Conservation (phyloP, 1,140 invertebrate species). For the Tetranychus urticae region DNA sequence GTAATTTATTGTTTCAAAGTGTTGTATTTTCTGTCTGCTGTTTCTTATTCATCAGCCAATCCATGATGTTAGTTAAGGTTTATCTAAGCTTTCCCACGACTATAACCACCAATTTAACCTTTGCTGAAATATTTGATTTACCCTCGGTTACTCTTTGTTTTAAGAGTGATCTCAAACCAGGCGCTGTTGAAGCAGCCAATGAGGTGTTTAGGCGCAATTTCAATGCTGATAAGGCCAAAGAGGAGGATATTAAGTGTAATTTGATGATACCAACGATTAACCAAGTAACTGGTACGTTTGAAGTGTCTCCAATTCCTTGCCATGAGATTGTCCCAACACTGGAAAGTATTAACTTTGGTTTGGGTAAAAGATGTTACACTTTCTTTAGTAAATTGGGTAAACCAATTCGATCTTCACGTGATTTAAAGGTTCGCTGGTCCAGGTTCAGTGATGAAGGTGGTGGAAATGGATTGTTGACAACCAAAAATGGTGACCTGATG, state of each 20-base stretch:
- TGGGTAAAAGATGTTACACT: not conserved
- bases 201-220: not conserved
- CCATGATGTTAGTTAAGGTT: not conserved
- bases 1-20: too few species aligned
- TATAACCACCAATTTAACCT: not conserved
- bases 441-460: not conserved
- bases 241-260: not conserved
- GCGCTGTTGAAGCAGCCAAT: not conserved
- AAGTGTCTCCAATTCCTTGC: not conserved
- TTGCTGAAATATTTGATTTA: not conserved
- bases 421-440: not conserved
- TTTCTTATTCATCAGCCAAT: not conserved
- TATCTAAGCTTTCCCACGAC: not conserved
- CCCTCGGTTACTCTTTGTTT: not conserved
- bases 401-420: not conserved
- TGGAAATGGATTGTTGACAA: not conserved
- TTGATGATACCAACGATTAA: not conserved
- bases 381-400: not conserved
- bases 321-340: not conserved
- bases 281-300: too few species aligned
- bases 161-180: not conserved
- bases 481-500: not conserved
- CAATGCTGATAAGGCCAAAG: not conserved
- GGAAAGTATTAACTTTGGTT: constrained; percentile 1
- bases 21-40: not conserved